Evolutionary conservation across 1,140 invertebrate genomes (phyloP), one percentile per base, ranked within the genome.

Genomic region (Neodiprion lecontei): DNA sequence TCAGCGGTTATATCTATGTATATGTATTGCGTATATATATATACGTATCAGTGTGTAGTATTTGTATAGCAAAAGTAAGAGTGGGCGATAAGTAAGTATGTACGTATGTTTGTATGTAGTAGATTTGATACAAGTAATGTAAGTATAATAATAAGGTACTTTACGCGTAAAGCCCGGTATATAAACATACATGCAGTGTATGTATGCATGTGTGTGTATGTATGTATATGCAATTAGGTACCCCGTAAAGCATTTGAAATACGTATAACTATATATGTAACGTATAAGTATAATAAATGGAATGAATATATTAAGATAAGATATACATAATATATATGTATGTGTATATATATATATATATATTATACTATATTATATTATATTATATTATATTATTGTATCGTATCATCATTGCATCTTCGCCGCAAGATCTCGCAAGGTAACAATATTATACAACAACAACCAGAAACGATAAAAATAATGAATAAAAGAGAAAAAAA

Each of bases 221-320:
- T 61, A 12, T 61, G 11, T n/a, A 12, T 12, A 81, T 80, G 76
- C 76, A 80, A 80, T 67, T 71, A 84, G 79, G 82, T 86, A 83
- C 81, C 83, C 81, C 83, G 79, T 85, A 86, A 87, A 87, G 85
- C 85, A 86, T 86, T 79, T 82, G 28, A 40, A 40, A 40, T 82
- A 81, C 86, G 86, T 87, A 87, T 85, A 86, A 87, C 86, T 86
- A 87, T 84, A 87, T 86, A 87, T 85, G 28, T 40, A 40, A 40
- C 28, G 28, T 40, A 40, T 40, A 40, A 4, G 28, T 40, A 40
- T 40, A 40, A 40, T 40, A 40, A 40, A 40, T 40, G 28, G 28
- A 40, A 40, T 40, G 28, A 40, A 40, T 40, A 40, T 40, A 40
- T 40, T 40, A 40, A 40, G 28, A 40, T 40, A 40, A 40, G 28